Evolutionary conservation across 1,140 invertebrate species (phyloP), one percentile per base, ranked within the genome.

Genomic region (Calosoma granatense): DNA sequence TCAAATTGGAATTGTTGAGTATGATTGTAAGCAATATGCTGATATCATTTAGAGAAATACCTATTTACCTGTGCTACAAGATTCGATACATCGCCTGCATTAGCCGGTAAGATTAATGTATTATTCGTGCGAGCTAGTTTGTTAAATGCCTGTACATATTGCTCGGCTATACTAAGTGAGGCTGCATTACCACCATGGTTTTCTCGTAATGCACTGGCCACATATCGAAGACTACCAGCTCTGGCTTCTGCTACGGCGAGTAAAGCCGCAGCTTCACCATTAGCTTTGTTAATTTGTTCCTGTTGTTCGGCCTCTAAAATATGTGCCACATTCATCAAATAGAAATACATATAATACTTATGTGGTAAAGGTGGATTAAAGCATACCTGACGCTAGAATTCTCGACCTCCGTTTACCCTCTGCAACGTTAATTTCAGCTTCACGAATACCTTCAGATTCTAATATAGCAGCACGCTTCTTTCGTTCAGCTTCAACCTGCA

Each of bases 401-500:
- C 85, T 83, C 0, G 95, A 80, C 67, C 85, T 82, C 62, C 96
- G 85, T 73, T 95, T 91, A 66, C 96, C 97, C 72, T 98, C 93
- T 0, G 97, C 97, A 23, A 98, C 87, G 76, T 99, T 99, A 43
- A 99, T 97, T 58, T 97, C 92, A 2, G 95, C 92, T 67, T 94
- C 92, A 56, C 94, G 76, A 1, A 87, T 77, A 71, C 94, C 95
- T 78, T 99, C 97, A 0, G 95, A 98, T 75, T 99, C 95, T 57
- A 99, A 78, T 70, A 99, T 92, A 14, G 91, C 86, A 0, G 97
- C 97, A 67, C 97, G 78, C 73, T 99, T 99, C 68, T 90, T 88
- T 53, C 97, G 75, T 73, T 99, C 97, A 0, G 96, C 96, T 78
- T 98, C 96, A 0, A 99, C 94, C 78, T 99, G 97, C 94, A 98